Base-by-base conservation (phyloP, 2,113 vertebrate species). In the Nothoprocta perdicaria region DNA sequence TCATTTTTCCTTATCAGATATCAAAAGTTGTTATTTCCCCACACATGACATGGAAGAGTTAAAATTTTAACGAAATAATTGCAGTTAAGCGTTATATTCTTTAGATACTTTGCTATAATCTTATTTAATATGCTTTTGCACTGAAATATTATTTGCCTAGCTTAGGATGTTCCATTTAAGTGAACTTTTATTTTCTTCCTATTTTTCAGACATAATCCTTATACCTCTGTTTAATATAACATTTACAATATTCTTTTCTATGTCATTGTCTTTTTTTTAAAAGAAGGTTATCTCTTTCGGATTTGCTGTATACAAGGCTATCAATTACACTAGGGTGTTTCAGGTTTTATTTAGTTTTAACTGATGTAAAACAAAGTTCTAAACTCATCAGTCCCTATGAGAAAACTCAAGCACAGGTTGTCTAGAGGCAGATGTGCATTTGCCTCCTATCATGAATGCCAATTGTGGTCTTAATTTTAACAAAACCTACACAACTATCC, bases 31-130 rank as follows among this genome's bases (percentile, higher is more conserved):
- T 48, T 78, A 29, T 12, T 12, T 13, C 26, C n/a, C 26, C 18
- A 23, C 33, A 72, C 33, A 72, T 69, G 29, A 53, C 53, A 82
- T 8, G 8, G 6, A 83, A 75, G 46, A 15, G 14, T 68, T 86
- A 90, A 89, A 78, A 89, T 31, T 4, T 66, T 79, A 31, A 60
- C 89, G 52, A 86, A 94, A 82, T 55, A 71, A 80, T 9, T 79
- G 12, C n/a, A 71, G 35, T 53, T 74, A 89, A 41, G 15, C 27
- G 66, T 61, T 92, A 77, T 21, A 18, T 1, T 84, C 2, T 72
- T 91, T 19, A 65, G 53, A 40, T 74, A 58, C 2, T 78, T 89
- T 52, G 22, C 50, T 29, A 31, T 48, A 65, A 57, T 71, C 80
- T 40, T 60, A 60, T 50, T 66, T 66, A 61, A 60, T 11, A 33